These are phyloP conservation scores for Lethrus apterus DNA, from an alignment of 1,140 invertebrate species.

Conservation along the genomic window DNA sequence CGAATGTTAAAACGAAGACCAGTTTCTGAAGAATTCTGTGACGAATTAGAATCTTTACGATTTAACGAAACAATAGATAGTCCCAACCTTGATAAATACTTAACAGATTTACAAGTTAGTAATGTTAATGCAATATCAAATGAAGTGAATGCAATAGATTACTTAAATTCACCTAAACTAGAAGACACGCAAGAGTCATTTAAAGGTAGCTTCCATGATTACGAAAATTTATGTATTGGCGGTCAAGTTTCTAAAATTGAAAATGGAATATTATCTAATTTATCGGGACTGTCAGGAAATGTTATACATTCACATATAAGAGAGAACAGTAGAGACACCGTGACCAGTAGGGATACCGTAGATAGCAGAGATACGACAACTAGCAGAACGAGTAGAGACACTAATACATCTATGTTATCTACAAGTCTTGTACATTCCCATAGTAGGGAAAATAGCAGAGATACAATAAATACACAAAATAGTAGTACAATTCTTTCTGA, in stretches of 20 bases:
- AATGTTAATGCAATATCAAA: conserved; percentile 16
- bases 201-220: conserved; percentile 25
- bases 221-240: conserved; percentile 33
- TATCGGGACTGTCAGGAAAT: conserved; percentile 3
- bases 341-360: conserved; percentile 7
- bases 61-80: conserved; percentile 47
- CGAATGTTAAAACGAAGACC: conserved; percentile 61
- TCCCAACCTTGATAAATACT: conserved; percentile 57
- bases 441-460: conserved; percentile 18
- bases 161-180: too few species aligned
- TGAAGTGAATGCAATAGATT: too few species aligned
- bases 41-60: conserved; percentile 54
- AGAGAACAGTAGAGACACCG: conserved; percentile 14
- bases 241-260: conserved; percentile 6
- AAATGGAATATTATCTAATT: conserved; percentile 4
- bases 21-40: conserved; percentile 57
- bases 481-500: conserved; percentile 9
- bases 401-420: background rate
- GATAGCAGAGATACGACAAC: conserved; percentile 13
- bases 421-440: conserved; percentile 1
- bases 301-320: conserved; percentile 11
- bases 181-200: too few species aligned
- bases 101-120: conserved; percentile 47
- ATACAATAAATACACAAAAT: conserved; percentile 11
- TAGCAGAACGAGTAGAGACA: conserved; percentile 5